Evolutionary conservation across 2,888 invertebrate genomes (phyloP).

Genomic region (Folsomia manolachei): DNA sequence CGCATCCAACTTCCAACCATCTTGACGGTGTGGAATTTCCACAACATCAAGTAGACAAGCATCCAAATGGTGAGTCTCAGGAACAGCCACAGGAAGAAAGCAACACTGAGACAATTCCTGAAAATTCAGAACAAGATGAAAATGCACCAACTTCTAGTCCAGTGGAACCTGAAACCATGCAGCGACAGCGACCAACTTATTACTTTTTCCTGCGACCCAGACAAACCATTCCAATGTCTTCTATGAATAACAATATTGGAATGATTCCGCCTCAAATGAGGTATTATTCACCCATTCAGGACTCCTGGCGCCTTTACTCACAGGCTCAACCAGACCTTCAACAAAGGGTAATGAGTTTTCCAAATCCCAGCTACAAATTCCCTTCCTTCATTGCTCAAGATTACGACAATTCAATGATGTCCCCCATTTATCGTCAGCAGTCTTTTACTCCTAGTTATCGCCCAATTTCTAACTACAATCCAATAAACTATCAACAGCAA

Average conservation of each 20-base stretch:
- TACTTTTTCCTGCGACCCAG: not conserved
- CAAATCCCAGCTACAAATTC: not conserved
- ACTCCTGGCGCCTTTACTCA: not conserved
- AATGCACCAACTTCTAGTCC: not conserved
- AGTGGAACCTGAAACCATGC: not conserved
- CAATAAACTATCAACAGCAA: not conserved
- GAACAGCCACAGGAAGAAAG: not conserved
- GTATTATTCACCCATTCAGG: not conserved
- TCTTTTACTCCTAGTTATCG: not conserved
- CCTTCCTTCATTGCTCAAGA: constrained; percentile 3
- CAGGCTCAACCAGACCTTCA: not conserved
- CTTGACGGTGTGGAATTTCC: not conserved
- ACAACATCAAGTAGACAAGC: not conserved
- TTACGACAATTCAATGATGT: too few relatives aligned
- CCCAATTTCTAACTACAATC: not conserved
- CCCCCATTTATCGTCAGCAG: too few relatives aligned
- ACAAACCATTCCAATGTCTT: not conserved
- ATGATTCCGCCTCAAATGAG: not conserved
- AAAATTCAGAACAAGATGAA: not conserved
- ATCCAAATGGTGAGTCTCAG: not conserved
- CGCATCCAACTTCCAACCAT: not conserved
- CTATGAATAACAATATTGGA: not conserved
- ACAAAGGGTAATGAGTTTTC: not conserved
- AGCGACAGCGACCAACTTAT: not conserved
- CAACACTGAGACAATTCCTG: not conserved